These are phyloP conservation scores for Helicorthomorpha holstii DNA, from an alignment of 1,140 invertebrate species.

Conservation along the genomic window DNA sequence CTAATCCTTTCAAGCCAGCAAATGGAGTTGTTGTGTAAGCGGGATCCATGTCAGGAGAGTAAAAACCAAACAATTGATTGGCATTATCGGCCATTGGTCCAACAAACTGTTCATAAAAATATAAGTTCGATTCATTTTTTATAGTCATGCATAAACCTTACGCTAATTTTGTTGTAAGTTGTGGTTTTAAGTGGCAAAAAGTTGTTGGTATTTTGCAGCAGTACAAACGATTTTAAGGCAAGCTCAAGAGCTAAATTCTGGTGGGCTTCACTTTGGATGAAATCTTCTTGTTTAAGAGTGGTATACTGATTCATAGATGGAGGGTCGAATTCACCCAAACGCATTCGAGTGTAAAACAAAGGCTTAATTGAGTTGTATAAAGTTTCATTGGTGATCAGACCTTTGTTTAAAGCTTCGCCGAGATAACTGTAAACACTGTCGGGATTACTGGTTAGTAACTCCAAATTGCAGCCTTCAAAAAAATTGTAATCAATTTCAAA, in stretches of 20 bases:
- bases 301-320: slow-evolving; percentile 18
- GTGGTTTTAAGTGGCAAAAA: slow-evolving; percentile 13
- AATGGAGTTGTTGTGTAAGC: slow-evolving; percentile 19
- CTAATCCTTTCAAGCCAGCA: slow-evolving; percentile 14
- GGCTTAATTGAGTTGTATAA: slow-evolving; percentile 16
- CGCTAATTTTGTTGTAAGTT: slow-evolving; percentile 2
- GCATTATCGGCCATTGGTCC: slow-evolving; percentile 25
- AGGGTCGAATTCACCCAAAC: slow-evolving; percentile 23
- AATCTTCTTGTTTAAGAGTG: slow-evolving; percentile 10
- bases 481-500: neutral
- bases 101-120: slow-evolving; percentile 13
- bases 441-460: slow-evolving; percentile 1
- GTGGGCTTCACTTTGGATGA: slow-evolving; percentile 18
- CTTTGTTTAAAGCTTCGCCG: slow-evolving; percentile 8
- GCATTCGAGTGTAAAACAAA: slow-evolving; percentile 24
- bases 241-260: slow-evolving; percentile 15
- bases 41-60: slow-evolving; percentile 17
- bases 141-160: too few species aligned
- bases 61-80: slow-evolving; percentile 21
- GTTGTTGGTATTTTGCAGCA: slow-evolving; percentile 19
- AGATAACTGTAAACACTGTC: neutral
- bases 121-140: neutral
- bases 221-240: slow-evolving; percentile 19
- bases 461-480: slow-evolving; percentile 9
- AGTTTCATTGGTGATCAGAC: slow-evolving; percentile 7